Evolutionary conservation across 2,113 vertebrate species (phyloP).

Genomic region (western clawed frog (Xenopus tropicalis)): UCB_Xtro_10.0 CM004444.2:8320501-8321000

Average conservation of each 20-base stretch:
- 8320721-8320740: slow-evolving; percentile 24
- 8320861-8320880: too few relatives aligned
- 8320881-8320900: too few relatives aligned
- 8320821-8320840: too few relatives aligned
- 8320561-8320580: slow-evolving; percentile 14
- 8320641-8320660: slow-evolving; percentile 24
- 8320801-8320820: too few relatives aligned
- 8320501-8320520: neutral
- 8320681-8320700: slow-evolving; percentile 38
- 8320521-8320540: neutral
- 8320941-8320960: too few relatives aligned
- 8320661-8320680: slow-evolving; percentile 37
- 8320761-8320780: neutral
- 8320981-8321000: too few relatives aligned
- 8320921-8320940: too few relatives aligned
- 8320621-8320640: slow-evolving; percentile 35
- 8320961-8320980: too few relatives aligned
- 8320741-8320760: slow-evolving; percentile 12
- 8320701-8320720: slow-evolving; percentile 30
- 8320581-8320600: slow-evolving; percentile 18
- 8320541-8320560: slow-evolving; percentile 13
- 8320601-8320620: slow-evolving; percentile 34
- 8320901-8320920: too few relatives aligned
- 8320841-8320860: too few relatives aligned
- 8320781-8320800: slow-evolving; percentile 6